These are phyloP conservation scores for Galeopsomyia nigrocyanea DNA, from an alignment of 2,888 invertebrate species.

Conservation along the genomic window DNA sequence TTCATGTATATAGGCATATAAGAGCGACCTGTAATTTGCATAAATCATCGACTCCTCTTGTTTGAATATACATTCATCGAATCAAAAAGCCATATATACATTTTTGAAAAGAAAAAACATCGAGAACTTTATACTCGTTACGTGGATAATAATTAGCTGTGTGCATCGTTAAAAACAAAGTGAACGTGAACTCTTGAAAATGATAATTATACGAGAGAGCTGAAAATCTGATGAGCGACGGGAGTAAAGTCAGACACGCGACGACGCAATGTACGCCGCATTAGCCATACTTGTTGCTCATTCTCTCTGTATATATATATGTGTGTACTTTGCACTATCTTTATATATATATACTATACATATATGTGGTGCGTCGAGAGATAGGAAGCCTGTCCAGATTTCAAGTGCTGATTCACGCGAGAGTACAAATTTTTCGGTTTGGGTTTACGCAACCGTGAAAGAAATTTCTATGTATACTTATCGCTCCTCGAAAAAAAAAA, in stretches of 20 bases:
- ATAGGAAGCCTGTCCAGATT: slow-evolving; percentile 25
- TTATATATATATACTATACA: no score
- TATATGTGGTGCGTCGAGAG: background rate
- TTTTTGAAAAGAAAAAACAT: no score
- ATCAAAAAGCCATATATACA: no score
- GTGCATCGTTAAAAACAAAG: no score
- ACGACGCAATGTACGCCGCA: slow-evolving; percentile 1
- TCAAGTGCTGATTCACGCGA: slow-evolving; percentile 22
- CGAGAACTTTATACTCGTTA: no score
- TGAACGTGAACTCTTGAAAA: slow-evolving; percentile 2
- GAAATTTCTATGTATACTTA: background rate
- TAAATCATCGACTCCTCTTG: background rate
- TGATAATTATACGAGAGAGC: background rate
- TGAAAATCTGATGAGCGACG: no score
- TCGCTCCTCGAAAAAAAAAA: no score
- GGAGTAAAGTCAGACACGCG: no score
- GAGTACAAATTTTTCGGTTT: slow-evolving; percentile 7
- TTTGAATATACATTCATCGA: background rate
- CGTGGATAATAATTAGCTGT: no score
- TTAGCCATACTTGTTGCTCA: background rate
- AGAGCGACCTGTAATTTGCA: background rate
- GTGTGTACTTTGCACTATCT: slow-evolving; percentile 30
- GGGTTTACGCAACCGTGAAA: background rate
- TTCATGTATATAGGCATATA: background rate
- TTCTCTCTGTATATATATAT: no score